Percentiles rank a stretch among this genome's conserved stretches.
Evolutionary conservation across 2,113 vertebrate genomes (phyloP).

Genomic region (Centropus unirufus): DNA sequence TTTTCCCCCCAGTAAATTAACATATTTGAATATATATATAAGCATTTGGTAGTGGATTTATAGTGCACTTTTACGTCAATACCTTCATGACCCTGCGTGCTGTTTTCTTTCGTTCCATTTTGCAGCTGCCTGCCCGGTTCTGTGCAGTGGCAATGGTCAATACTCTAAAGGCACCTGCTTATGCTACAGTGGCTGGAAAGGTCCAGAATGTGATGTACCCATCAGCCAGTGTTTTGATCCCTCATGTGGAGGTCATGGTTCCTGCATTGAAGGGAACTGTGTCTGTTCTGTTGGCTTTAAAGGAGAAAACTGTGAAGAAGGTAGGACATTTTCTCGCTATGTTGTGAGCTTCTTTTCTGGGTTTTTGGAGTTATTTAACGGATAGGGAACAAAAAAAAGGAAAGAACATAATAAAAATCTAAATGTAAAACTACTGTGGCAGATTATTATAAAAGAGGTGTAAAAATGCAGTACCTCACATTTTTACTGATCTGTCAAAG

Average conservation of each 20-base stretch:
- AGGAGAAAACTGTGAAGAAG: slow-evolving; percentile 93
- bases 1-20: not conserved
- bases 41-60: not conserved
- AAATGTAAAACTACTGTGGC: not conserved
- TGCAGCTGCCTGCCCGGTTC: slow-evolving; percentile 93
- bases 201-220: slow-evolving; percentile 93
- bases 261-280: slow-evolving; percentile 93
- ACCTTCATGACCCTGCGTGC: slow-evolving; percentile 24
- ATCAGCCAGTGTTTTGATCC: slow-evolving; percentile 94
- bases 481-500: not conserved
- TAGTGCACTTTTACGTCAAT: not conserved
- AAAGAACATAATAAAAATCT: not conserved
- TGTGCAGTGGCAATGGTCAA: slow-evolving; percentile 97
- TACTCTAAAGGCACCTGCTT: slow-evolving; percentile 96
- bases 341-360: not conserved
- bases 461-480: not conserved
- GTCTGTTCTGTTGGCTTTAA: slow-evolving; percentile 94
- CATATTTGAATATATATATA: not conserved
- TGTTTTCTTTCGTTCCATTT: slow-evolving; percentile 47
- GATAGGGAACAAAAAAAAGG: not conserved
- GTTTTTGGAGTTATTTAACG: not conserved
- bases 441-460: not conserved
- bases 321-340: slow-evolving; percentile 65
- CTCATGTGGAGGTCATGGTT: slow-evolving; percentile 91
- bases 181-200: slow-evolving; percentile 99